Conservation (phyloP, 2,797 vertebrate species). For the Cyclura pinguis region DNA sequence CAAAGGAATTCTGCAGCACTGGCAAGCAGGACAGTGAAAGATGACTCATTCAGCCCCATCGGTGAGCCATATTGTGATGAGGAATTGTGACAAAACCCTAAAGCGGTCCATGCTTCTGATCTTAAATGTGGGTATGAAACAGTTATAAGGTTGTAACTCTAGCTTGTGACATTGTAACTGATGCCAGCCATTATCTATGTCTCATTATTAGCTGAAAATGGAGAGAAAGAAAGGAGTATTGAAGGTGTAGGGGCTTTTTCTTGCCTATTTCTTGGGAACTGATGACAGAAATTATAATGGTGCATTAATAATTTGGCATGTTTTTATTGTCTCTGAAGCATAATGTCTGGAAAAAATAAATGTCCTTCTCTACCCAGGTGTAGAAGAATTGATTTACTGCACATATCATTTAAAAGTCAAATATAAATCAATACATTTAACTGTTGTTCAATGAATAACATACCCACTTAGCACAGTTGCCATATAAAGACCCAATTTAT, state of each 20-base stretch:
- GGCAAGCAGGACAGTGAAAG: no score
- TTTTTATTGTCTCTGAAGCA: not conserved
- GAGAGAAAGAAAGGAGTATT: not conserved
- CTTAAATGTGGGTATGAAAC: no score
- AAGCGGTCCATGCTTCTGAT: no score
- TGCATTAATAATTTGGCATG: not conserved
- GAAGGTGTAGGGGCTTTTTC: not conserved
- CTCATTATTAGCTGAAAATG: not conserved
- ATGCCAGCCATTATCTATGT: not conserved
- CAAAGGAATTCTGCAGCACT: no score
- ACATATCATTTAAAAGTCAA: slow-evolving; percentile 13
- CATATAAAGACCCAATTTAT: slow-evolving; percentile 97
- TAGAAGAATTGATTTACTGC: slow-evolving; percentile 21
- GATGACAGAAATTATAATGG: slow-evolving; percentile 35
- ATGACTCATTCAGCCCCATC: no score
- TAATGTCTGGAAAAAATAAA: slow-evolving; percentile 30
- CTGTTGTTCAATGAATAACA: slow-evolving; percentile 64
- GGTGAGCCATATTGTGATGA: no score
- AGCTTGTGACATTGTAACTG: not conserved
- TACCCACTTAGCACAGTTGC: slow-evolving; percentile 97
- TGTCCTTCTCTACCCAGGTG: slow-evolving; percentile 28
- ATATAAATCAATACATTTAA: not conserved
- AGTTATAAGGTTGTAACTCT: not conserved
- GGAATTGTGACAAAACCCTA: no score
- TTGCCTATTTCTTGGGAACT: not conserved